Evolutionary conservation across 2,797 vertebrate genomes (phyloP), one percentile per base, ranked within the genome.

Genomic region (Myotis planiceps): DNA sequence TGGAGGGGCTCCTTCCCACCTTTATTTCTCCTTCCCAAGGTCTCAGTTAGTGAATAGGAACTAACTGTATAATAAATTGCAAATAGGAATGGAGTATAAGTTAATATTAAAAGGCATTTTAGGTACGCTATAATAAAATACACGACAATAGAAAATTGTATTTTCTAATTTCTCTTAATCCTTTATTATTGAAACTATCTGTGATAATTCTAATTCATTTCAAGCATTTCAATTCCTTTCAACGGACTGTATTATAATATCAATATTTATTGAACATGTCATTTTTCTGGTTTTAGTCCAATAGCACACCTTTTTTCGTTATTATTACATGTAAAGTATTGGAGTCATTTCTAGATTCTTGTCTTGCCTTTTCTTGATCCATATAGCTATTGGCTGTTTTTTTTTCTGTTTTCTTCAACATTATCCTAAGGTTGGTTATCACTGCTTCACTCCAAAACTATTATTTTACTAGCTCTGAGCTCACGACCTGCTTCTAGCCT

Each of bases 191-290:
- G 19, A 2, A 72, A 87, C 21, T 39, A 2, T 68, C 12, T 55
- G 14, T 49, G n/a, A 27, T 72, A 21, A 66, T 42, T 60, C 18
- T 81, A 72, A 39, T 32, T 51, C 29, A 86, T 45, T 63, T 72
- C n/a, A 71, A 58, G 18, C 6, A 76, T 58, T 80, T 90, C 4
- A 18, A 3, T 74, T 82, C 27, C 74, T 92, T 87, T 66, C 68
- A 65, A 53, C 55, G 23, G 15, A 15, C 18, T 65, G 10, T 65
- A 5, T 55, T 49, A 29, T n/a, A 72, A 42, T 88, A 75, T 21
- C 29, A 82, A 7, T 55, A 63, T 78, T 76, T 68, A 21, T 79
- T 78, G 16, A 51, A 72, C 47, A 42, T 19, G 3, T 39, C 39
- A 19, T 21, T n/a, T 81, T 58, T 27, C 74, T 89, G 45, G n/a